Evolutionary conservation across 2,797 vertebrate genomes (phyloP).

Genomic region (Selene dorsalis): DNA sequence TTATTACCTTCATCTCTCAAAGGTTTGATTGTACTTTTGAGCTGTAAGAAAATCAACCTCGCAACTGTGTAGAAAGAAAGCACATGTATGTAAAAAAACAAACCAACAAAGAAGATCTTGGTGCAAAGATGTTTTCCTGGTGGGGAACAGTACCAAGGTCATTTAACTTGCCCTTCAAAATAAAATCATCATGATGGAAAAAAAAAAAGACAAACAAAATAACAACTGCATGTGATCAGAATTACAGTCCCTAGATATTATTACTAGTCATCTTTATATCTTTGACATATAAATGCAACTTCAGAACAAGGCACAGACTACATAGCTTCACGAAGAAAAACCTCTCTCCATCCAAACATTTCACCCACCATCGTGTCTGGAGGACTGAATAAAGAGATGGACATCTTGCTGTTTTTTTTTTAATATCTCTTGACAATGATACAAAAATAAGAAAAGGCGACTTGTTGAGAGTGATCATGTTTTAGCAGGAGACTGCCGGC

Average conservation of each 20-base stretch:
- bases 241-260: slow-evolving; percentile 75
- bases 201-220: slow-evolving; percentile 27
- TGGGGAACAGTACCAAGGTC: slow-evolving; percentile 50
- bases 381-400: slow-evolving; percentile 51
- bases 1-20: slow-evolving; percentile 28
- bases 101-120: slow-evolving; percentile 26
- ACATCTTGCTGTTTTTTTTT: slow-evolving; percentile 23
- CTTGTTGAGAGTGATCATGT: slow-evolving; percentile 67
- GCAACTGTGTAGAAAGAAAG: slow-evolving; percentile 36
- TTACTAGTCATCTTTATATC: slow-evolving; percentile 76
- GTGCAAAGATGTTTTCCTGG: slow-evolving; percentile 42
- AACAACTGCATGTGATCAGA: slow-evolving; percentile 56
- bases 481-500: slow-evolving; percentile 62
- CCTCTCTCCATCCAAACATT: slow-evolving; percentile 63
- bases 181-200: slow-evolving; percentile 57
- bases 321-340: slow-evolving; percentile 75
- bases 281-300: slow-evolving; percentile 82
- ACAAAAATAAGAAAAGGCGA: slow-evolving; percentile 72
- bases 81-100: slow-evolving; percentile 28
- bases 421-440: slow-evolving; percentile 54
- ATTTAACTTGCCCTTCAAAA: slow-evolving; percentile 66
- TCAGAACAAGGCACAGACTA: slow-evolving; percentile 88
- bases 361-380: slow-evolving; percentile 56
- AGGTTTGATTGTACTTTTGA: slow-evolving; percentile 65
- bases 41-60: slow-evolving; percentile 49